phyloP scores from a whole-genome alignment of 1,140 invertebrate genomes.

The Drosophila sulfurigaster region DNA sequence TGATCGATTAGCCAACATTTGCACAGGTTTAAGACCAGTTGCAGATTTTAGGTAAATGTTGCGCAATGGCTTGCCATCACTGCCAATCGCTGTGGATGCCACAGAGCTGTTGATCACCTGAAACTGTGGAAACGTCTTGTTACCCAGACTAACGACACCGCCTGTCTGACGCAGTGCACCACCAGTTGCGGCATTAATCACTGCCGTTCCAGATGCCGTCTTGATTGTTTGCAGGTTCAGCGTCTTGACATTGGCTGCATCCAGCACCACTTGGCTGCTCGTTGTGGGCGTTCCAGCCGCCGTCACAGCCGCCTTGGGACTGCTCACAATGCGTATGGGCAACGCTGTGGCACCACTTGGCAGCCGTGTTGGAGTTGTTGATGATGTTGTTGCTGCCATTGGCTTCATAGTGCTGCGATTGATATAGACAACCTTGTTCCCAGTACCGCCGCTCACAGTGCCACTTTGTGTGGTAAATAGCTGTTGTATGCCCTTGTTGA shows the following conservation, averaged over 20 bases:
- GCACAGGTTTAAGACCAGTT: constrained; percentile 60
- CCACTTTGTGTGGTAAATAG: constrained; percentile 42
- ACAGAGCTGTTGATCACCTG: constrained; percentile 58
- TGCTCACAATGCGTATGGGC: constrained; percentile 69
- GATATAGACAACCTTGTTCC: constrained; percentile 75
- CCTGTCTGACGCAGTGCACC: constrained; percentile 44
- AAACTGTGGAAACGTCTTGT: constrained; percentile 59
- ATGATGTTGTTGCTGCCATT: constrained; percentile 21
- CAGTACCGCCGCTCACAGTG: constrained; percentile 9
- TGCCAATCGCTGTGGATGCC: constrained; percentile 9
- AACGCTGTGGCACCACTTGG: constrained; percentile 31
- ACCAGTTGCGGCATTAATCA: constrained; percentile 9
- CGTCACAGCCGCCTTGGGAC: constrained; percentile 43
- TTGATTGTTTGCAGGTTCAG: constrained; percentile 62
- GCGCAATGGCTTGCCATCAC: constrained; percentile 55
- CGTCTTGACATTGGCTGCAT: constrained; percentile 44
- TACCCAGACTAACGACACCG: constrained; percentile 36
- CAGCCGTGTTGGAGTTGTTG: constrained; percentile 16
- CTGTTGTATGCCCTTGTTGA: constrained; percentile 73
- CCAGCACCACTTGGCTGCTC: constrained; percentile 43
- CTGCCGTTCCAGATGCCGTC: constrained; percentile 22
- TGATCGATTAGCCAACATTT: constrained; percentile 61
- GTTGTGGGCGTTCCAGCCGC: constrained; percentile 21
- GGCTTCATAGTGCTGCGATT: constrained; percentile 79
- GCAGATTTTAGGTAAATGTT: constrained; percentile 63